Evolutionary conservation across 2,113 vertebrate species (phyloP), one percentile per base, ranked within the genome.

Genomic region (Microtus richardsoni): DNA sequence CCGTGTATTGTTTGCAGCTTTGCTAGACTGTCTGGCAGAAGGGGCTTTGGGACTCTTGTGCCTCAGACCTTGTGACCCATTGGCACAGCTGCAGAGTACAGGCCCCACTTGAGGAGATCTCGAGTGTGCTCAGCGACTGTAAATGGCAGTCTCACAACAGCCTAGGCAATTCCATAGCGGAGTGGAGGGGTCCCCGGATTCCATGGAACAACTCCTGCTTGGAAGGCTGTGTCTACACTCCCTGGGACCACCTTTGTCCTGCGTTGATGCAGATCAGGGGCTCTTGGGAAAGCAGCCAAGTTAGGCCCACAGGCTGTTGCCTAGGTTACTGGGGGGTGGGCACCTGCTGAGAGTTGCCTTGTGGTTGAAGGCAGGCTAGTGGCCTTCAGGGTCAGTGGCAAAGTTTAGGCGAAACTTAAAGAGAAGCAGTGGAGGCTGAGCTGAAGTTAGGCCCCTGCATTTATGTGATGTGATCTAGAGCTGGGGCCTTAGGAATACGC

Each of bases 391-490:
- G 26, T 94, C 91, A 90, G 94, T 83, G 84, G 88, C 77, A 95
- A 97, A 96, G 33, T 94, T 49, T 94, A 91, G 66, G 66, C 33
- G 17, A 93, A 96, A 93, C 54, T 91, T 93, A n/a, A 77, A 94
- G 89, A 26, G 47, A 90, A 74, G 39, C 60, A 80, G 39, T 79
- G 17, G 79, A 54, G 36, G 39, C 79, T 89, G 64, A 44, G 41
- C 41, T 87, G 52, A 86, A 93, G 62, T 44, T 96, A 93, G 64
- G 83, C 68, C 49, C 70, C n/a, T 30, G 75, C n/a, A 54, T 94
- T 97, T 83, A 93, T 91, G 74, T 85, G 52, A 19, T 91, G 60
- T 95, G 84, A 22, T 92, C 83, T 73, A 73, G 70, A 91, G 24
- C 80, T 88, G 75, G 11, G 70, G 80, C 96, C 89, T 96, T 83